Percentiles rank a stretch among this genome's conserved stretches.
phyloP scores from a whole-genome alignment of 2,888 invertebrate genomes.

The Catonia carolina region DNA sequence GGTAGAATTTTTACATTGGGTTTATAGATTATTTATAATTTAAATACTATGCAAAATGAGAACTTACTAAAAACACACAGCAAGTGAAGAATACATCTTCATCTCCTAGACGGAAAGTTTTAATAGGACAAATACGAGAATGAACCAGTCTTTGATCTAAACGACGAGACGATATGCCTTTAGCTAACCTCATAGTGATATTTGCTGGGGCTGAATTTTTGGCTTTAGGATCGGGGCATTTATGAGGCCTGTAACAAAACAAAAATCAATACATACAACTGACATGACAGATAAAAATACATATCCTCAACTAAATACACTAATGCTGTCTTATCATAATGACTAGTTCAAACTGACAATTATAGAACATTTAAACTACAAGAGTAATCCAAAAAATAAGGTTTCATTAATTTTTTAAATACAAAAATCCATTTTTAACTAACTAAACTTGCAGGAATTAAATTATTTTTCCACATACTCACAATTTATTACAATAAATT shows the following conservation, averaged over 20 bases:
- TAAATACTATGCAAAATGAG: too few species aligned
- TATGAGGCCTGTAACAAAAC: slow-evolving; percentile 68
- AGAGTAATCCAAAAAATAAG: too few species aligned
- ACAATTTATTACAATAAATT: too few species aligned
- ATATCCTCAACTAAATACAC: neutral
- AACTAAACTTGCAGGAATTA: too few species aligned
- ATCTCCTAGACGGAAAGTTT: slow-evolving; percentile 61
- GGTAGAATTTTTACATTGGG: too few species aligned
- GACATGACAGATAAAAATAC: neutral
- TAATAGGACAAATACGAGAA: slow-evolving; percentile 69
- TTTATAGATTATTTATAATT: too few species aligned
- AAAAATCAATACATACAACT: neutral
- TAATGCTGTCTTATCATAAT: neutral
- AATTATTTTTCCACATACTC: too few species aligned
- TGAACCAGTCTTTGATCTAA: slow-evolving; percentile 77
- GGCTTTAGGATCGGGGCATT: slow-evolving; percentile 84
- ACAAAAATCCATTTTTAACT: too few species aligned
- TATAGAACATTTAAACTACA: too few species aligned
- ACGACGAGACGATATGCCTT: slow-evolving; percentile 53
- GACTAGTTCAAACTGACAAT: too few species aligned
- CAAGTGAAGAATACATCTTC: slow-evolving; percentile 70
- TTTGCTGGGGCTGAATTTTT: slow-evolving; percentile 61
- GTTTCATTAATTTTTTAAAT: too few species aligned
- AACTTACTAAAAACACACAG: slow-evolving; percentile 53
- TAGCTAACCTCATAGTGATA: slow-evolving; percentile 57